Base-by-base conservation (phyloP, 2,113 vertebrate genomes). In the Sardina pilchardus region DNA sequence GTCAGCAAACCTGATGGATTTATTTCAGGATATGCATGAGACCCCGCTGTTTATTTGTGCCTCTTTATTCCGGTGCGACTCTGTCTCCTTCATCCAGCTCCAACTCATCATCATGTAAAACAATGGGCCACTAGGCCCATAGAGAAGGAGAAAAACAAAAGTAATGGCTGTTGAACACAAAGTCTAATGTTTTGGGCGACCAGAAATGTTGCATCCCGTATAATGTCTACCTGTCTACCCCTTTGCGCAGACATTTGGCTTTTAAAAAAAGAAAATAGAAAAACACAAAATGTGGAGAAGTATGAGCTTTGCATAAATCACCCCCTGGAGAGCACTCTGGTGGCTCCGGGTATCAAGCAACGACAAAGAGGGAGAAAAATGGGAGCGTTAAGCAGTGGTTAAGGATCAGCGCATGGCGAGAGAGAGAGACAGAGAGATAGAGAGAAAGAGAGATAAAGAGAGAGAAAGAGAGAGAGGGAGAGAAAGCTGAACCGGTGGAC, bases 241-340 rank as follows among this genome's bases (percentile, higher is more conserved):
- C 30, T 6, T 10, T 30, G 9, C 1, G 30, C 30, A 75, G 67
- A 75, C 14, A 75, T 34, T 3, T n/a, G n/a, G n/a, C n/a, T n/a
- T n/a, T n/a, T 39, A 39, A 39, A 39, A 71, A 30, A 34, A 26
- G 10, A 10, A 75, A 36, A 4, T 14, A 34, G 3, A 34, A 17
- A 17, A 12, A 36, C 10, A 75, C 19, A 17, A 16, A 34, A 36
- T 16, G 12, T 16, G 2, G 26, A 75, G 12, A 36, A 30, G 36
- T n/a, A 44, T 84, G 42, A 26, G 84, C 47, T 84, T 85, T 84
- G 80, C 56, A 86, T 86, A 86, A 82, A 86, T 88, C 44, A 84
- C 83, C 1, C 9, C 50, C 36, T 59, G 48, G 83, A 86, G 80
- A 67, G 59, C 19, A 50, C 39, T 48, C 67, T 34, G 67, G 26